These are phyloP conservation scores for Biston stratarius DNA, from an alignment of 2,888 invertebrate species.

Conservation along the genomic window DNA sequence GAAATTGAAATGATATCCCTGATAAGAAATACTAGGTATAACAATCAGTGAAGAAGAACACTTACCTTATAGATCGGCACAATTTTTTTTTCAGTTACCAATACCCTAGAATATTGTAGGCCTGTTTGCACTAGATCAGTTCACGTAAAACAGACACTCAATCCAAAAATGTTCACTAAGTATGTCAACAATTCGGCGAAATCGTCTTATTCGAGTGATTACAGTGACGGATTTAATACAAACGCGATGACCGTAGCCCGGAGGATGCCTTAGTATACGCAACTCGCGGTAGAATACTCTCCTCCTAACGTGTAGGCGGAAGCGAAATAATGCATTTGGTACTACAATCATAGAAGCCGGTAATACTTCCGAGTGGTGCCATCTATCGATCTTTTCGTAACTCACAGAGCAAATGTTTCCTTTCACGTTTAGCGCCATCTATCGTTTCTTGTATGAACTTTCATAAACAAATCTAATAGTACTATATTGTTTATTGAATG, in stretches of 20 bases:
- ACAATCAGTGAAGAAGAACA: constrained; percentile 3
- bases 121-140: constrained; percentile 12
- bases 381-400: constrained; percentile 10
- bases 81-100: constrained; percentile 3
- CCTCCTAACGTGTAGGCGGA: constrained; percentile 31
- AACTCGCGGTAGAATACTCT: constrained; percentile 3
- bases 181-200: constrained; percentile 25
- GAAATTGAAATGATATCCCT: neutral
- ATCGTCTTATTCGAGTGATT: constrained; percentile 17
- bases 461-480: neutral
- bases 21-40: neutral
- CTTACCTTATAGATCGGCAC: constrained; percentile 26
- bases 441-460: neutral
- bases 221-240: constrained; percentile 17
- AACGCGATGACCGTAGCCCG: constrained; percentile 9
- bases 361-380: constrained; percentile 17
- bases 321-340: constrained; percentile 31
- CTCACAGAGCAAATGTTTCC: neutral
- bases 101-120: neutral
- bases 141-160: constrained; percentile 21
- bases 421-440: constrained; percentile 6
- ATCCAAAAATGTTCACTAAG: constrained; percentile 24
- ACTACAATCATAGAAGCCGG: constrained; percentile 17
- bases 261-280: constrained; percentile 22
- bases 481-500: too few relatives aligned